Conservation (phyloP, 2,888 invertebrate species). For the Erpobdella octoculata region DNA sequence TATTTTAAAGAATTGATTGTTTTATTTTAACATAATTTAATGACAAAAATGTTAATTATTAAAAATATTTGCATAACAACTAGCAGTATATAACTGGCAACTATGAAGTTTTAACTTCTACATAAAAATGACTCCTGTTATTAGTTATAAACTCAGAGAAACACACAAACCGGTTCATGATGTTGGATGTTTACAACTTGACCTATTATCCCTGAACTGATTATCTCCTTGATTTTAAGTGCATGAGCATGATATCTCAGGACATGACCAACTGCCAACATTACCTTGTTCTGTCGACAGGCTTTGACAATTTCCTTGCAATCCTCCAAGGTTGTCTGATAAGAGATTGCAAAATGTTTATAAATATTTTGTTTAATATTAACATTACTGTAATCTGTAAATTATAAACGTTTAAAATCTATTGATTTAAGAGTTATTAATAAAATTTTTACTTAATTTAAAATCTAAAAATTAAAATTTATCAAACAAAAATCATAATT, state of each 20-base stretch:
- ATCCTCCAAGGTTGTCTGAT: constrained; percentile 49
- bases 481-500: background rate
- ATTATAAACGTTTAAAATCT: background rate
- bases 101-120: background rate
- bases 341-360: background rate
- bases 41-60: background rate
- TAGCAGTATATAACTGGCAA: background rate
- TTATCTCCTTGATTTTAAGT: constrained; percentile 48
- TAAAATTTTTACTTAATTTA: background rate
- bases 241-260: constrained; percentile 51
- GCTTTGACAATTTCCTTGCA: constrained; percentile 50
- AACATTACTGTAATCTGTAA: background rate
- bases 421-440: background rate
- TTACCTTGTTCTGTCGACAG: constrained; percentile 46
- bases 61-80: background rate
- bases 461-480: background rate
- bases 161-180: constrained; percentile 49
- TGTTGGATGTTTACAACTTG: constrained; percentile 54
- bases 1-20: background rate
- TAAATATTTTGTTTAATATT: background rate
- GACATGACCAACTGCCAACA: constrained; percentile 54
- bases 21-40: background rate
- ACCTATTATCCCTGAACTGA: constrained; percentile 51
- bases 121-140: background rate
- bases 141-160: background rate